phyloP scores from a whole-genome alignment of 2,888 invertebrate species.

The Anagyrus pseudococci region DNA sequence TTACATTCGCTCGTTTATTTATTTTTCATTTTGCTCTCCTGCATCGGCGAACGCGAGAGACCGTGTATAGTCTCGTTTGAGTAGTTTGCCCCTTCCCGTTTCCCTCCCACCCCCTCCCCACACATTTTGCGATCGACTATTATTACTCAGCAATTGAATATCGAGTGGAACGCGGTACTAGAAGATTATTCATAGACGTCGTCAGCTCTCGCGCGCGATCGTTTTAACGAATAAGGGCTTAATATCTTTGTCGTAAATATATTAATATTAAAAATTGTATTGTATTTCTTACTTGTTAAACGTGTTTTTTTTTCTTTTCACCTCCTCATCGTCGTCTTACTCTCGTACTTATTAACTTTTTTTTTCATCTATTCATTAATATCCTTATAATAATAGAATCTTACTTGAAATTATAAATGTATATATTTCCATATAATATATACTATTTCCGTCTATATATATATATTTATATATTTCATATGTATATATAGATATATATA shows the following conservation, averaged over 20 bases:
- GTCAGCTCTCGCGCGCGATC: neutral
- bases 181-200: neutral
- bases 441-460: conserved; percentile 28
- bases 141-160: neutral
- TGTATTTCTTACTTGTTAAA: conserved; percentile 33
- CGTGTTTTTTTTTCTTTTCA: too few species aligned
- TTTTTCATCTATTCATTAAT: too few species aligned
- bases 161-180: neutral
- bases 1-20: too few species aligned
- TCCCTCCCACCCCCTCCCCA: too few species aligned
- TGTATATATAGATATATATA: conserved; percentile 34
- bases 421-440: conserved; percentile 23
- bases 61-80: too few species aligned
- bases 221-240: conserved; percentile 21
- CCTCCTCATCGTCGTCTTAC: conserved; percentile 28
- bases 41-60: too few species aligned
- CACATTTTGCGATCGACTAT: neutral
- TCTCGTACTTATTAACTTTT: conserved; percentile 31
- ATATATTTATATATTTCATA: conserved; percentile 39
- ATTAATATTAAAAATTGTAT: conserved; percentile 45
- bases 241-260: conserved; percentile 41
- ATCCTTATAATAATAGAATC: conserved; percentile 31
- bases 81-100: too few species aligned
- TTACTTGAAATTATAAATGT: conserved; percentile 34
- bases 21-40: neutral